Conservation (phyloP, 2,888 invertebrate species). For the Alitta virens region DNA sequence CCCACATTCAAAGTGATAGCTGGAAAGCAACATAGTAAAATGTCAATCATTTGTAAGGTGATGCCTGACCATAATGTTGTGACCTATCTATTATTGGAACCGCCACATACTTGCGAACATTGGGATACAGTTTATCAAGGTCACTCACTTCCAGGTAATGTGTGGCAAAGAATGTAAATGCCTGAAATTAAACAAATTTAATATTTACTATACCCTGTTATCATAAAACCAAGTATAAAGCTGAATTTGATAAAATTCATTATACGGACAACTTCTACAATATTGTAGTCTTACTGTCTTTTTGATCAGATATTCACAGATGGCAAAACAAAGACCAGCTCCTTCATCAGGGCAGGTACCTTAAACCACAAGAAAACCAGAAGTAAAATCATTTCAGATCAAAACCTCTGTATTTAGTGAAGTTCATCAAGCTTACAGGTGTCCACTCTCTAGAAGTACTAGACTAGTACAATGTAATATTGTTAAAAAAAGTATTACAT, state of each 20-base stretch:
- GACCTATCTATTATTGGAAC: background rate
- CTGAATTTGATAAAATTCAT: background rate
- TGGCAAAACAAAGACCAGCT: slow-evolving; percentile 75
- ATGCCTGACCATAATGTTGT: background rate
- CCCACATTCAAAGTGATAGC: slow-evolving; percentile 1
- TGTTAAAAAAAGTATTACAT: too few species aligned
- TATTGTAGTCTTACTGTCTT: slow-evolving; percentile 54
- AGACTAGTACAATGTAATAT: too few species aligned
- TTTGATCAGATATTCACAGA: slow-evolving; percentile 71
- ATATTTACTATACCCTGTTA: too few species aligned
- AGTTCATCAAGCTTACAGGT: too few species aligned
- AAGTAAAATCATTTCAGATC: too few species aligned
- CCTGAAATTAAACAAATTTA: slow-evolving; percentile 42
- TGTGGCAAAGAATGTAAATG: slow-evolving; percentile 59
- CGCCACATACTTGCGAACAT: slow-evolving; percentile 70
- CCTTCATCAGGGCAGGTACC: slow-evolving; percentile 79
- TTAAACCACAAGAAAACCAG: slow-evolving; percentile 23
- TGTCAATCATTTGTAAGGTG: background rate
- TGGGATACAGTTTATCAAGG: slow-evolving; percentile 58
- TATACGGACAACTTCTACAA: background rate
- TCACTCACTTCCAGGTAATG: slow-evolving; percentile 57
- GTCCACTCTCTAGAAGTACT: too few species aligned
- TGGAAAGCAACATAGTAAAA: background rate
- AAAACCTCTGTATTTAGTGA: too few species aligned
- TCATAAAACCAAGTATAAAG: background rate